These are phyloP conservation scores for Drosophila macrothrix DNA, from an alignment of 2,888 invertebrate species.

Conservation along the genomic window DNA sequence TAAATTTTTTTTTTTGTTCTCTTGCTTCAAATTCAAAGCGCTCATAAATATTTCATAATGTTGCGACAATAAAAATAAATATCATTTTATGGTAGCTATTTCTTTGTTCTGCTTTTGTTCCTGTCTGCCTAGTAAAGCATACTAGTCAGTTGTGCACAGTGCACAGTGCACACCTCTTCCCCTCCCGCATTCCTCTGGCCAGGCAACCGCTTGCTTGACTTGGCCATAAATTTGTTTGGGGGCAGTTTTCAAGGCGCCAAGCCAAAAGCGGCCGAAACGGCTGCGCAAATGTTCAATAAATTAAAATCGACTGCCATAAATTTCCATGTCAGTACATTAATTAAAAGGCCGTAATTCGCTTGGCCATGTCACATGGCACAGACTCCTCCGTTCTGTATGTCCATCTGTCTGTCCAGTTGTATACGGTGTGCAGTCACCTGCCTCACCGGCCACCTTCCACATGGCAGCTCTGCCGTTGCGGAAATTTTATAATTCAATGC, in stretches of 20 bases:
- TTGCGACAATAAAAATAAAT: conserved; percentile 77
- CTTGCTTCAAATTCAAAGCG: conserved; percentile 44
- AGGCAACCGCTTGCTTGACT: conserved; percentile 48
- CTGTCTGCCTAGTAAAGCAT: conserved; percentile 6
- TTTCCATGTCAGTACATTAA: conserved; percentile 81
- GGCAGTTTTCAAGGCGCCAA: conserved; percentile 50
- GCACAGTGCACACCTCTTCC: background rate
- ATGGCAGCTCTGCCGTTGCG: conserved; percentile 24
- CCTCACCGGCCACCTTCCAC: background rate
- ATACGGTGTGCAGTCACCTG: conserved; percentile 1
- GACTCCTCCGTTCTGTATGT: conserved; percentile 11
- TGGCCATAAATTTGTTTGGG: conserved; percentile 64
- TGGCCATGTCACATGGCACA: conserved; percentile 47
- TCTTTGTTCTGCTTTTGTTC: conserved; percentile 45
- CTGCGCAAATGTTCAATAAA: conserved; percentile 73
- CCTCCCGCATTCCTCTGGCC: background rate
- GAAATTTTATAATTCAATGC: conserved; percentile 59
- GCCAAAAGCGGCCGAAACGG: conserved; percentile 31
- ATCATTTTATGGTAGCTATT: conserved; percentile 75
- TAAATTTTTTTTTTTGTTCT: background rate
- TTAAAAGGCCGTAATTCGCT: conserved; percentile 80
- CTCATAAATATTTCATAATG: conserved; percentile 78
- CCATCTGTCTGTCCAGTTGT: conserved; percentile 23
- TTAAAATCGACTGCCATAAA: conserved; percentile 81
- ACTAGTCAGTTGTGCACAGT: conserved; percentile 15